These are phyloP conservation scores for Nezara viridula DNA, from an alignment of 2,888 invertebrate genomes.

Conservation along the genomic window DNA sequence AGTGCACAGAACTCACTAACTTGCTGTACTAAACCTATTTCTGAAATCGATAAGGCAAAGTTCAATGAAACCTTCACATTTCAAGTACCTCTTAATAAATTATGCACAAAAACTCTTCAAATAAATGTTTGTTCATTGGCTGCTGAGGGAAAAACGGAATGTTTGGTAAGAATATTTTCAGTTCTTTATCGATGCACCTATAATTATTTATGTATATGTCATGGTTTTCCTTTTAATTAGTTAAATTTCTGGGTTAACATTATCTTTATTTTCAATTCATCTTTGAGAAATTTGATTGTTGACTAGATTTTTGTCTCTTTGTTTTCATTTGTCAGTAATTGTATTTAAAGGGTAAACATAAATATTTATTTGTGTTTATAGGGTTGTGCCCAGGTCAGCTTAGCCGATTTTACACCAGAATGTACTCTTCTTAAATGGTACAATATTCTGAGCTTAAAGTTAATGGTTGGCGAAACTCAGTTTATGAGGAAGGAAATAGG, in stretches of 20 bases:
- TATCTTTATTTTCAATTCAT: neutral
- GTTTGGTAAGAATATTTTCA: constrained; percentile 78
- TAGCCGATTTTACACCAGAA: constrained; percentile 93
- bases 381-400: constrained; percentile 96
- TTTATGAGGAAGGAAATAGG: constrained; percentile 57
- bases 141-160: constrained; percentile 79
- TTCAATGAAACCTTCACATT: constrained; percentile 86
- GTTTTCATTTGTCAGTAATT: neutral
- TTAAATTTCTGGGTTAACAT: neutral
- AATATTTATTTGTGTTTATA: constrained; percentile 69
- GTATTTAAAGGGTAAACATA: neutral
- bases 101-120: constrained; percentile 90
- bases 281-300: neutral
- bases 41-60: constrained; percentile 80
- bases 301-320: constrained; percentile 56
- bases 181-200: neutral
- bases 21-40: constrained; percentile 79
- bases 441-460: constrained; percentile 89
- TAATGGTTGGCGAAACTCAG: constrained; percentile 73
- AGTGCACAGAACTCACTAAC: constrained; percentile 71
- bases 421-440: constrained; percentile 91
- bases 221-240: neutral
- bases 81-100: constrained; percentile 80
- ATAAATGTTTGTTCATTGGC: constrained; percentile 86
- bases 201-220: neutral